Percentiles rank a stretch among this genome's conserved stretches.
Evolutionary conservation across 2,113 vertebrate genomes (phyloP).

Genomic region (Candoia aspera): DNA sequence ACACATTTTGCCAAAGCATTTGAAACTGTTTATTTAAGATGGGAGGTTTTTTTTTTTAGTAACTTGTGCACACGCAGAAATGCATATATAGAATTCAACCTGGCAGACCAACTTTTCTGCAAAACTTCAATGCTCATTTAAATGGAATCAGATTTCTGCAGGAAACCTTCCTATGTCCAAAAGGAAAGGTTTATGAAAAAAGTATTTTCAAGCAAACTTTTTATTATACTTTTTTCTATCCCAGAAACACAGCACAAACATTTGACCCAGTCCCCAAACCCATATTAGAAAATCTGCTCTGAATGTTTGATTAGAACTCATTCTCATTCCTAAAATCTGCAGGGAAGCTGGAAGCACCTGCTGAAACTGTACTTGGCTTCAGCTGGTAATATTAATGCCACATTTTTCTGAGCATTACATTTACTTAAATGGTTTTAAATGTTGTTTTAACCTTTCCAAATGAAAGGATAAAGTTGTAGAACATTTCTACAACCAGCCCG

Average conservation of each 20-base stretch:
- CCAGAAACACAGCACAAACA: background rate
- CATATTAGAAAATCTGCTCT: background rate
- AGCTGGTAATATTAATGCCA: constrained; percentile 2
- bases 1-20: background rate
- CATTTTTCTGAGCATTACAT: constrained; percentile 29
- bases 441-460: constrained; percentile 38
- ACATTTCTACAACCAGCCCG: background rate
- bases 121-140: background rate
- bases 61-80: background rate
- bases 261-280: background rate
- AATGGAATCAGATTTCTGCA: background rate
- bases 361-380: background rate
- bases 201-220: background rate
- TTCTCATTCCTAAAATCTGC: background rate
- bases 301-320: constrained; percentile 1
- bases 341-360: background rate
- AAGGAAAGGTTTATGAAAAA: background rate
- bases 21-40: background rate
- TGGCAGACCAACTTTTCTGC: background rate
- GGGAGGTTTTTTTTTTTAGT: background rate
- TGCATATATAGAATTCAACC: background rate
- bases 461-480: background rate
- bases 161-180: background rate
- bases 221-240: background rate
- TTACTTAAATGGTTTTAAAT: constrained; percentile 35